A percentile compares a stretch with the other conserved stretches of the same genome.
These are phyloP conservation scores for Rhynchomys soricoides DNA, from an alignment of 2,113 vertebrate species.

Conservation along the genomic window DNA sequence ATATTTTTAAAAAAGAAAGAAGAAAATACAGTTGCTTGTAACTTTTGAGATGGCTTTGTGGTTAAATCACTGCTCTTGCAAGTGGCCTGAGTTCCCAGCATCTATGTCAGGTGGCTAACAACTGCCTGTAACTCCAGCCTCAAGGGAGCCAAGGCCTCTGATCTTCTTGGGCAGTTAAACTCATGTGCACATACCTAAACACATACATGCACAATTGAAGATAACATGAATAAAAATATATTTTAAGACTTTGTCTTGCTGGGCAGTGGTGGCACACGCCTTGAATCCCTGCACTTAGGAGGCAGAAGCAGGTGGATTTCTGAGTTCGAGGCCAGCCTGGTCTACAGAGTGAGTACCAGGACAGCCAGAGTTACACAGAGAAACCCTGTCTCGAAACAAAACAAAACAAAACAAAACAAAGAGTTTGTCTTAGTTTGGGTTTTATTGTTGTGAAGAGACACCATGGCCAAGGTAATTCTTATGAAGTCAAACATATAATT, in stretches of 20 bases:
- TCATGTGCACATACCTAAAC: neutral
- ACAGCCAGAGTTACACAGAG: no score
- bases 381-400: no score
- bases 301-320: no score
- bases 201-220: neutral
- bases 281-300: no score
- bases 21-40: neutral
- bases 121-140: neutral
- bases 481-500: no score
- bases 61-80: neutral
- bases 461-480: no score
- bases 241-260: neutral
- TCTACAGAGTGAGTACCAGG: no score
- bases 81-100: neutral
- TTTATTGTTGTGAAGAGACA: no score
- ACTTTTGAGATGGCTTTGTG: neutral
- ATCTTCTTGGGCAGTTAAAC: neutral
- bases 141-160: neutral
- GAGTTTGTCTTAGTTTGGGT: neutral
- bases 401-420: no score
- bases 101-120: neutral
- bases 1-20: neutral
- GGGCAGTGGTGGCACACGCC: no score
- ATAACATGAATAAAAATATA: neutral
- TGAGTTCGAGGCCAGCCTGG: no score